A percentile compares a stretch with the other conserved stretches of the same genome.
These are phyloP conservation scores for Drosophila nannoptera DNA, from an alignment of 1,140 invertebrate species.

Conservation along the genomic window DNA sequence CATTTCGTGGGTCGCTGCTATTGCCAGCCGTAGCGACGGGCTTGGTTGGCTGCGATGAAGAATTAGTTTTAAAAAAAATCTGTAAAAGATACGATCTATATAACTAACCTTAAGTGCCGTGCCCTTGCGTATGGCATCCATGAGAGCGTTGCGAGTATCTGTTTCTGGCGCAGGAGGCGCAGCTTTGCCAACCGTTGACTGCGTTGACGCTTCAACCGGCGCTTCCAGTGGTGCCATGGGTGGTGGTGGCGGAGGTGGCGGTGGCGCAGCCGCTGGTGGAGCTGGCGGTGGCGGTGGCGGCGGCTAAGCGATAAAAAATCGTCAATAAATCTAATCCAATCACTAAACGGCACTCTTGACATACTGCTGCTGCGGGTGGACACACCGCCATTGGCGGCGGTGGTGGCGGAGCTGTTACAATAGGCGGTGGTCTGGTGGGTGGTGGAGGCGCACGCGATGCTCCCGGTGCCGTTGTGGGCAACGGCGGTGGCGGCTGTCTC, in stretches of 20 bases:
- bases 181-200: slow-evolving; percentile 38
- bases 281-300: slow-evolving; percentile 71
- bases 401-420: slow-evolving; percentile 59
- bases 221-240: slow-evolving; percentile 70
- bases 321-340: no score
- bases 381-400: slow-evolving; percentile 54
- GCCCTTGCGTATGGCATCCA: slow-evolving; percentile 89
- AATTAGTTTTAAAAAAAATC: not conserved
- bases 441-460: slow-evolving; percentile 65
- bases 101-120: slow-evolving; percentile 82
- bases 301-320: slow-evolving; percentile 23
- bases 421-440: slow-evolving; percentile 76
- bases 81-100: no score
- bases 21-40: slow-evolving; percentile 76
- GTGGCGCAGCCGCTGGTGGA: slow-evolving; percentile 63
- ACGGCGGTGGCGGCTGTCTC: slow-evolving; percentile 77
- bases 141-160: slow-evolving; percentile 84
- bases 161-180: slow-evolving; percentile 41
- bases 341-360: slow-evolving; percentile 9
- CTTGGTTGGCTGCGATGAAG: slow-evolving; percentile 81
- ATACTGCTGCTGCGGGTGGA: slow-evolving; percentile 70
- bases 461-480: slow-evolving; percentile 76
- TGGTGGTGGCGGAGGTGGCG: slow-evolving; percentile 69
- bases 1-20: slow-evolving; percentile 82
- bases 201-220: slow-evolving; percentile 68